Evolutionary conservation across 2,797 vertebrate genomes (phyloP).

Genomic region (Emydoidea blandingii): DNA sequence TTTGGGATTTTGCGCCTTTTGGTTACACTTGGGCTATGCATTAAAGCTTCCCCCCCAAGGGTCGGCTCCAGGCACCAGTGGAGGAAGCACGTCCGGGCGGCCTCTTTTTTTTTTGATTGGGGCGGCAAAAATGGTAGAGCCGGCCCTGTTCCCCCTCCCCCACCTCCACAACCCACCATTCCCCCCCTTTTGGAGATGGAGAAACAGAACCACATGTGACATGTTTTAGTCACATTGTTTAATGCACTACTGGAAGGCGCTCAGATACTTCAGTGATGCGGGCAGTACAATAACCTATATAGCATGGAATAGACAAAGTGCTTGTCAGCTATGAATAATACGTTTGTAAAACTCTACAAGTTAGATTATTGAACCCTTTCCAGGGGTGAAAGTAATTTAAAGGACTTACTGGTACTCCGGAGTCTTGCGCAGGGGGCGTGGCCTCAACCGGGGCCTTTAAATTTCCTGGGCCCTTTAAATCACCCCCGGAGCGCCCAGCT

Average conservation of each 20-base stretch:
- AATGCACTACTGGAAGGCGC: background rate
- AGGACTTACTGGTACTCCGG: too few species aligned
- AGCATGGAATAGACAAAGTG: slow-evolving; percentile 5
- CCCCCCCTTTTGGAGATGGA: background rate
- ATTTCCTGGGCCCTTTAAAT: too few species aligned
- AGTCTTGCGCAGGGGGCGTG: too few species aligned
- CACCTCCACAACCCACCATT: background rate
- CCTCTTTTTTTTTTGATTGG: too few species aligned
- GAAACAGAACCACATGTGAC: background rate
- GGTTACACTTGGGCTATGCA: background rate
- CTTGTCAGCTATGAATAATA: slow-evolving; percentile 47
- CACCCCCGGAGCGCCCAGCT: too few species aligned
- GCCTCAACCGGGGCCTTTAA: too few species aligned
- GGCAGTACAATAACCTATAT: background rate
- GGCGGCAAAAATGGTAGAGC: too few species aligned
- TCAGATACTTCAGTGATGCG: background rate
- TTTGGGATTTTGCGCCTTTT: background rate
- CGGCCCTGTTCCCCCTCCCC: too few species aligned
- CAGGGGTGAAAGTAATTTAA: too few species aligned
- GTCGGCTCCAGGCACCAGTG: too few species aligned
- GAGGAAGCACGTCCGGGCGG: too few species aligned
- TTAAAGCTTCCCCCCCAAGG: background rate
- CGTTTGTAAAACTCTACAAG: slow-evolving; percentile 61
- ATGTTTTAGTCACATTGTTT: background rate
- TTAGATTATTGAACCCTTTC: slow-evolving; percentile 24